Evolutionary conservation across 2,888 invertebrate genomes (phyloP).

Genomic region (Abrostola tripartita): DNA sequence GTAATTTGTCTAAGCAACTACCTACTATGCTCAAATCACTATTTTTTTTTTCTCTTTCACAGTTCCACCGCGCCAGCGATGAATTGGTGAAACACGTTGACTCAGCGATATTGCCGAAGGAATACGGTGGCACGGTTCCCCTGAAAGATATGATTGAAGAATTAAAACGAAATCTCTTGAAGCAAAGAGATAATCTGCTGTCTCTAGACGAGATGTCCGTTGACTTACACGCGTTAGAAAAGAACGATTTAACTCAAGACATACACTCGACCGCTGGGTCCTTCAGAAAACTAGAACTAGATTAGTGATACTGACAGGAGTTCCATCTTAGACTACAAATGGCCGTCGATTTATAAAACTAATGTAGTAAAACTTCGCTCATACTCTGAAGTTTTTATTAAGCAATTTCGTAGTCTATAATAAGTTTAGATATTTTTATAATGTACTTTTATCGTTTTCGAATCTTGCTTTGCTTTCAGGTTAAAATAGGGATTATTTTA

Average conservation of each 20-base stretch:
- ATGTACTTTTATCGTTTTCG: slow-evolving; percentile 20
- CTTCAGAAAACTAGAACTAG: slow-evolving; percentile 94
- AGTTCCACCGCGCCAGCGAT: slow-evolving; percentile 93
- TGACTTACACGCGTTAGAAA: slow-evolving; percentile 89
- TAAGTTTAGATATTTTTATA: slow-evolving; percentile 15
- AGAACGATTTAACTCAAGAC: slow-evolving; percentile 90
- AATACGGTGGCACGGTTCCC: slow-evolving; percentile 96
- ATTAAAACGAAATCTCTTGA: slow-evolving; percentile 90
- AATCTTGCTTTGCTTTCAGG: slow-evolving; percentile 42
- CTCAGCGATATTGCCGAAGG: slow-evolving; percentile 93
- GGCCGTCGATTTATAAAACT: not conserved
- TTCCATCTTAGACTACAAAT: slow-evolving; percentile 7
- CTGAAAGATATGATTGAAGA: slow-evolving; percentile 94
- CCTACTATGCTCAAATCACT: not conserved
- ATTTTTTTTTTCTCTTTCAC: slow-evolving; percentile 56
- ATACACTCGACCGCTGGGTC: slow-evolving; percentile 94
- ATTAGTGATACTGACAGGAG: slow-evolving; percentile 79
- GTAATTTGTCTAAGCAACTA: not conserved
- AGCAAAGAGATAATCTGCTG: slow-evolving; percentile 90
- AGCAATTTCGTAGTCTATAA: slow-evolving; percentile 9
- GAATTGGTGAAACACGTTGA: slow-evolving; percentile 92
- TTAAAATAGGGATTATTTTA: slow-evolving; percentile 28
- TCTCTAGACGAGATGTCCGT: slow-evolving; percentile 93
- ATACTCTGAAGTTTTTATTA: slow-evolving; percentile 9
- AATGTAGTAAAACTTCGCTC: slow-evolving; percentile 4